phyloP scores from a whole-genome alignment of 2,888 invertebrate genomes.

The Listrodromus nycthemerus region DNA sequence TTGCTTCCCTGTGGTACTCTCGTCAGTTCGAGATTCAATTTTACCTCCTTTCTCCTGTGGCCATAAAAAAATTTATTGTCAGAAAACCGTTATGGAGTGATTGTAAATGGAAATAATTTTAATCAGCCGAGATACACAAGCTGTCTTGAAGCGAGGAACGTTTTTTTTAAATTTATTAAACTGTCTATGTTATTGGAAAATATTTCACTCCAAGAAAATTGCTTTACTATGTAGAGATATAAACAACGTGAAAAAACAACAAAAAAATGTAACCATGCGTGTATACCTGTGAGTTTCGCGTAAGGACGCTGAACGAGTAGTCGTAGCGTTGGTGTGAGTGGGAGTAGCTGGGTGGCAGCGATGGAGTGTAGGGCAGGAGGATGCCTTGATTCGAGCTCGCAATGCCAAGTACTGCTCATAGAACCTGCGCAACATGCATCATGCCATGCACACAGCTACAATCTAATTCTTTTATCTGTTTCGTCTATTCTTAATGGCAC shows the following conservation, averaged over 20 bases:
- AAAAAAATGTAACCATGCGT: constrained; percentile 75
- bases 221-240: neutral
- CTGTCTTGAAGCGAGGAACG: constrained; percentile 44
- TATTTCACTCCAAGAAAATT: constrained; percentile 23
- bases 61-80: neutral
- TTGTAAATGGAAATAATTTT: neutral
- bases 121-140: constrained; percentile 28
- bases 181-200: constrained; percentile 15
- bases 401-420: constrained; percentile 95
- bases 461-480: constrained; percentile 71
- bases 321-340: constrained; percentile 84
- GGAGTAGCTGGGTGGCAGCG: constrained; percentile 84
- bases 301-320: constrained; percentile 87
- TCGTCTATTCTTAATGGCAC: constrained; percentile 42
- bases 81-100: neutral
- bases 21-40: constrained; percentile 82
- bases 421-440: constrained; percentile 89
- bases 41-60: constrained; percentile 82
- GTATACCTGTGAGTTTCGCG: constrained; percentile 85
- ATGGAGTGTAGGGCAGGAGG: constrained; percentile 90
- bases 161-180: neutral
- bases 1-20: constrained; percentile 82
- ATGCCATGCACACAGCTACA: constrained; percentile 82
- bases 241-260: constrained; percentile 58
- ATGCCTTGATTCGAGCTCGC: constrained; percentile 95